Evolutionary conservation across 2,797 vertebrate species (phyloP).

Genomic region (Antrozous pallidus): DNA sequence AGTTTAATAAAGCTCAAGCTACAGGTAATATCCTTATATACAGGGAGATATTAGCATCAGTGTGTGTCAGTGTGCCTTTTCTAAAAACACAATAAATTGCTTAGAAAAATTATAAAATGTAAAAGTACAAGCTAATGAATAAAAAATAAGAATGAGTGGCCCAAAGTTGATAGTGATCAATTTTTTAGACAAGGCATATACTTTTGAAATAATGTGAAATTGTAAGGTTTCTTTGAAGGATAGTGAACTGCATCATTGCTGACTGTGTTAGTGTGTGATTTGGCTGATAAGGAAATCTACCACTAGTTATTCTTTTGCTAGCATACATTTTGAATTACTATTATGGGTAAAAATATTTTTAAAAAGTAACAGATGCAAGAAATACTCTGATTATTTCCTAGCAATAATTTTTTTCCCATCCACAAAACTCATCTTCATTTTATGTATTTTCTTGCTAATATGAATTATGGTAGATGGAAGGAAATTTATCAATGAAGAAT

Average conservation of each 20-base stretch:
- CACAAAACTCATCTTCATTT: not conserved
- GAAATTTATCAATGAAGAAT: not conserved
- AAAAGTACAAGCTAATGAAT: conserved; percentile 6
- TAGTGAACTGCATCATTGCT: not conserved
- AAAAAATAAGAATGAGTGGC: conserved; percentile 15
- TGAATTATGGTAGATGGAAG: not conserved
- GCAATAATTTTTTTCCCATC: not conserved
- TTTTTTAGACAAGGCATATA: not conserved
- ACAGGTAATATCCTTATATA: not conserved
- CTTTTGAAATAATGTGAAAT: not conserved
- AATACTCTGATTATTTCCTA: not conserved
- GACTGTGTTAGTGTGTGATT: not conserved
- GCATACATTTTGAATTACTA: not conserved
- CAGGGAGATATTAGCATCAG: not conserved
- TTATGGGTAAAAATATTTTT: not conserved
- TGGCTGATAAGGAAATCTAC: not conserved
- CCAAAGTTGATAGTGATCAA: not conserved
- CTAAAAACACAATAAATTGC: not conserved
- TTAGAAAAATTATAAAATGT: conserved; percentile 10
- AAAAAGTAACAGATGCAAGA: not conserved
- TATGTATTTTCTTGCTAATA: not conserved
- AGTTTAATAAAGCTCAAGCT: not conserved
- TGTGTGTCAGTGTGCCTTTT: not conserved
- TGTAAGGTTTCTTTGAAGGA: not conserved
- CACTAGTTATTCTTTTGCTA: not conserved